Evolutionary conservation across 2,113 vertebrate species (phyloP).

Genomic region (Carlito syrichta): DNA sequence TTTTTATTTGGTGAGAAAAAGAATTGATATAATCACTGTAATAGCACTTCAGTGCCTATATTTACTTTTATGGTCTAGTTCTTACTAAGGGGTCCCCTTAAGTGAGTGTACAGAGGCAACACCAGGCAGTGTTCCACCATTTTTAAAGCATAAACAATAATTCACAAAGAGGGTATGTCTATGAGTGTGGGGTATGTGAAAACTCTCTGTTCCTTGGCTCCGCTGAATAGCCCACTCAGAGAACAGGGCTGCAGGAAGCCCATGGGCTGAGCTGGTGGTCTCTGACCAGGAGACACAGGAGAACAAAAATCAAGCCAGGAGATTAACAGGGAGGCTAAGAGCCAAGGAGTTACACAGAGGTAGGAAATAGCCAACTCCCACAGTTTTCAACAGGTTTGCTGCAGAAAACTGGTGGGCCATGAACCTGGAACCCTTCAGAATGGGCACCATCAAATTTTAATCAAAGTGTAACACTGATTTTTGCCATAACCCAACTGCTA

Average conservation of each 20-base stretch:
- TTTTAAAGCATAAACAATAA: background rate
- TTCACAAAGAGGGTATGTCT: background rate
- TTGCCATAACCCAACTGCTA: background rate
- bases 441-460: background rate
- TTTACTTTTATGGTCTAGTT: background rate
- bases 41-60: background rate
- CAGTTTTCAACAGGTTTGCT: background rate
- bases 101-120: background rate
- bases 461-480: background rate
- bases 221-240: background rate
- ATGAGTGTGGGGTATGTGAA: background rate
- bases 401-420: background rate
- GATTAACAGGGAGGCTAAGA: background rate
- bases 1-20: conserved; percentile 12
- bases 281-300: background rate
- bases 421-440: background rate
- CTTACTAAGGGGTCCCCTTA: background rate
- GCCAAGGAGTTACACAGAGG: background rate
- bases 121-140: background rate
- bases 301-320: background rate
- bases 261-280: background rate
- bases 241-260: background rate
- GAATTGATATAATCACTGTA: background rate
- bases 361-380: background rate
- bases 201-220: background rate